Evolutionary conservation across 2,888 invertebrate genomes (phyloP).

Genomic region (Reticulitermes lucifugus): DNA sequence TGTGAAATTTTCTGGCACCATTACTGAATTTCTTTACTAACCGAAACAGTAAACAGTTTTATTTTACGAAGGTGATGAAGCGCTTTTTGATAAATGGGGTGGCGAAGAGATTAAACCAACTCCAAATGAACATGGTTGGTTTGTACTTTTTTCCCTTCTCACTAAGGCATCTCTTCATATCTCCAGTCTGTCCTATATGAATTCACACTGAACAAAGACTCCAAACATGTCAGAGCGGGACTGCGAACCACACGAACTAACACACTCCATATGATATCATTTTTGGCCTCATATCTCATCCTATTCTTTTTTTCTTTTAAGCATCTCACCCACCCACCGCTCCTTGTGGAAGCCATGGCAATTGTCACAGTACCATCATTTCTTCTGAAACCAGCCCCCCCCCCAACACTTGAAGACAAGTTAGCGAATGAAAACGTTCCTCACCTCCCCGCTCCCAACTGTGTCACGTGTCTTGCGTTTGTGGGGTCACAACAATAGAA

Average conservation of each 20-base stretch:
- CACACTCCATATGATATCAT: slow-evolving; percentile 36
- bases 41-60: not conserved
- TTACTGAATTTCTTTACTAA: too few species aligned
- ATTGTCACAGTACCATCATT: slow-evolving; percentile 39
- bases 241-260: slow-evolving; percentile 25
- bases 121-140: slow-evolving; percentile 17
- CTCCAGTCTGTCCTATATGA: slow-evolving; percentile 21
- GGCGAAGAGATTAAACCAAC: not conserved
- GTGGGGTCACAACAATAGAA: slow-evolving; percentile 41
- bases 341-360: slow-evolving; percentile 19
- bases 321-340: slow-evolving; percentile 17
- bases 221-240: slow-evolving; percentile 6
- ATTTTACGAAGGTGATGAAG: not conserved
- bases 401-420: slow-evolving; percentile 37
- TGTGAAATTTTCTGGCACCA: too few species aligned
- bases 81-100: slow-evolving; percentile 24
- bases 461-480: slow-evolving; percentile 37
- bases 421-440: slow-evolving; percentile 39
- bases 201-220: slow-evolving; percentile 30
- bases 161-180: slow-evolving; percentile 24
- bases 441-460: not conserved
- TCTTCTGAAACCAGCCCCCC: not conserved
- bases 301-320: slow-evolving; percentile 33
- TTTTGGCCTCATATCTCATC: slow-evolving; percentile 30
- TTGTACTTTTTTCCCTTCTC: slow-evolving; percentile 6